phyloP scores from a whole-genome alignment of 2,888 invertebrate genomes.

The Drosophila seclusa region DNA sequence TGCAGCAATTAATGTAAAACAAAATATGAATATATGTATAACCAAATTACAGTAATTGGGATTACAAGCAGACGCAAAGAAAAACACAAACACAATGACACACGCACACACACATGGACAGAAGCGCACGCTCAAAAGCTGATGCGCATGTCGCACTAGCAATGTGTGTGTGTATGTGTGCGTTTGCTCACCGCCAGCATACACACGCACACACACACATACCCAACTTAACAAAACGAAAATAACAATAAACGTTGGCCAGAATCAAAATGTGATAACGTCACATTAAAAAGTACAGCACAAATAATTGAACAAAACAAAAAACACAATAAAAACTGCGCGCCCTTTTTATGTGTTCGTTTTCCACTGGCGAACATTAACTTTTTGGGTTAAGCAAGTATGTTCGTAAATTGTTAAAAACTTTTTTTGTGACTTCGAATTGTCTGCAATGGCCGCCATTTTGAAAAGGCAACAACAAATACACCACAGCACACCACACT shows the following conservation, averaged over 20 bases:
- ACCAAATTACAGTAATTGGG: conserved; percentile 11
- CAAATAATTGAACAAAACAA: conserved; percentile 15
- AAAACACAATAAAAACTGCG: conserved; percentile 14
- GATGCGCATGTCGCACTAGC: conserved; percentile 58
- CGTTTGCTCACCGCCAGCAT: conserved; percentile 26
- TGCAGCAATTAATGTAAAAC: neutral
- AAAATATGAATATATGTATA: neutral
- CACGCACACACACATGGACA: conserved; percentile 2
- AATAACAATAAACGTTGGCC: conserved; percentile 46
- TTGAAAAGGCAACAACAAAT: conserved; percentile 65
- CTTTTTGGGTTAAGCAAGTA: conserved; percentile 1
- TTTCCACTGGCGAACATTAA: no score
- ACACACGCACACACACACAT: conserved; percentile 21
- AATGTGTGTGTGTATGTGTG: neutral
- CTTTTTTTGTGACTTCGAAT: conserved; percentile 35
- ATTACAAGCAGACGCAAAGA: conserved; percentile 6
- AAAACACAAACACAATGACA: neutral
- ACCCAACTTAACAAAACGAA: conserved; percentile 27
- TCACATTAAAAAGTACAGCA: conserved; percentile 17
- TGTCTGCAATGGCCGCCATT: conserved; percentile 58
- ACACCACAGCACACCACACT: conserved; percentile 60
- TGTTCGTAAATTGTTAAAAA: conserved; percentile 43
- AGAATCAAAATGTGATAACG: conserved; percentile 25
- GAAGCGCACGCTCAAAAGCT: conserved; percentile 12
- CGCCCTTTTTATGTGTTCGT: conserved; percentile 4